Percentiles rank a stretch among this genome's conserved stretches.
phyloP scores from a whole-genome alignment of 2,888 invertebrate species.

The Scaptomyza flava region DNA sequence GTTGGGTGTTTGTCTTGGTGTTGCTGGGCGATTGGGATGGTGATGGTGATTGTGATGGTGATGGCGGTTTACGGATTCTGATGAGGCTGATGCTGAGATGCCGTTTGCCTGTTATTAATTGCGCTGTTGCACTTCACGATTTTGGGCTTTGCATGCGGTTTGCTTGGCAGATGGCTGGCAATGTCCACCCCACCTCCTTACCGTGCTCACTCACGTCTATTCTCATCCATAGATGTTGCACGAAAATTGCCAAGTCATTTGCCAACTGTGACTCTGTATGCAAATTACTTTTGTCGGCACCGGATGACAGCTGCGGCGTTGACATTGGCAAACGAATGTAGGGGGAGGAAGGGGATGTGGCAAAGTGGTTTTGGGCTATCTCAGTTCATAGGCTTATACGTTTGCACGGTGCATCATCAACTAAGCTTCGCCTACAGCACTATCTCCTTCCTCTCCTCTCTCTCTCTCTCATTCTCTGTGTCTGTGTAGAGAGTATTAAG shows the following conservation, averaged over 20 bases:
- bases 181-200: not conserved
- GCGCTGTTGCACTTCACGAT: constrained; percentile 67
- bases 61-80: constrained; percentile 25
- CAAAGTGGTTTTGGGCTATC: not conserved
- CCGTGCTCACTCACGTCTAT: not conserved
- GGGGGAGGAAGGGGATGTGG: not conserved
- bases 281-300: constrained; percentile 61
- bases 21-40: constrained; percentile 7
- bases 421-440: constrained; percentile 5
- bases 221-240: constrained; percentile 10
- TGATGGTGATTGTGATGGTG: constrained; percentile 33
- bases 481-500: constrained; percentile 15
- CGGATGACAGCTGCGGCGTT: constrained; percentile 42
- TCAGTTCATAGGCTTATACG: constrained; percentile 46
- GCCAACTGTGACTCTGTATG: constrained; percentile 66
- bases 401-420: constrained; percentile 18
- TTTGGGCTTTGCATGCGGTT: constrained; percentile 47
- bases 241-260: constrained; percentile 64
- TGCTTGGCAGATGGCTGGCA: constrained; percentile 49
- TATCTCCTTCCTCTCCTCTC: not conserved
- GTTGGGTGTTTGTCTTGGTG: constrained; percentile 11
- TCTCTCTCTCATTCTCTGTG: not conserved
- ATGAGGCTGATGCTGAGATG: constrained; percentile 12
- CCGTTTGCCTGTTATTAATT: constrained; percentile 66
- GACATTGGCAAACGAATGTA: too few species aligned